Percentiles rank a stretch among this genome's conserved stretches.
Conservation (phyloP, 1,140 invertebrate genomes). For the Lucilia sericata region DNA sequence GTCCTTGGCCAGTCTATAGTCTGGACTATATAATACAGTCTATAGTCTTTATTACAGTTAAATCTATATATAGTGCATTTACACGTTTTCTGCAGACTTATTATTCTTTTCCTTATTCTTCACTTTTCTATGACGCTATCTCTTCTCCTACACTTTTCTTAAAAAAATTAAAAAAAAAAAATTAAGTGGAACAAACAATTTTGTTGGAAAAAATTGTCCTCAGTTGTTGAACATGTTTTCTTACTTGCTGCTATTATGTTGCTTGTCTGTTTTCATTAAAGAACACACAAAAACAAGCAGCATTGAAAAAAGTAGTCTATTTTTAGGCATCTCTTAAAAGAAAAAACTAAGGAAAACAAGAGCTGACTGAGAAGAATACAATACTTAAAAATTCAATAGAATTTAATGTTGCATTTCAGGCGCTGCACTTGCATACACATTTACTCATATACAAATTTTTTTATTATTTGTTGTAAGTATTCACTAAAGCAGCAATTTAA, state of each 20-base stretch:
- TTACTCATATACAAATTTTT: not conserved
- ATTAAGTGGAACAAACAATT: not conserved
- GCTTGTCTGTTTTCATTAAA: slow-evolving; percentile 7
- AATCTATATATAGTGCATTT: too few relatives aligned
- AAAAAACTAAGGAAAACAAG: not conserved
- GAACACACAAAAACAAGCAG: not conserved
- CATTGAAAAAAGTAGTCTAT: not conserved
- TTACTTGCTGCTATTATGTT: not conserved
- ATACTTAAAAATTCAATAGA: slow-evolving; percentile 11
- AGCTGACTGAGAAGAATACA: not conserved
- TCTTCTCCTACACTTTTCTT: not conserved
- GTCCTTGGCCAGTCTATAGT: too few relatives aligned
- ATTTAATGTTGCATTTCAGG: slow-evolving; percentile 3
- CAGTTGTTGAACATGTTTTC: not conserved
- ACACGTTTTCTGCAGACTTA: too few relatives aligned
- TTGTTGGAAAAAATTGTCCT: not conserved
- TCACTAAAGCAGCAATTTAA: slow-evolving; percentile 3
- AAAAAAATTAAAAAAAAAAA: not conserved
- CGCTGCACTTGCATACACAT: not conserved
- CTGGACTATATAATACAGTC: too few relatives aligned
- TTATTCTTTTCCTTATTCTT: not conserved
- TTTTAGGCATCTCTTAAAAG: not conserved
- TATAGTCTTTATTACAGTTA: too few relatives aligned
- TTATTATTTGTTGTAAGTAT: slow-evolving; percentile 2
- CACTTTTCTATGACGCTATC: not conserved